These are phyloP conservation scores for Alentia gelatinosa DNA, from an alignment of 2,888 invertebrate genomes.

Conservation along the genomic window DNA sequence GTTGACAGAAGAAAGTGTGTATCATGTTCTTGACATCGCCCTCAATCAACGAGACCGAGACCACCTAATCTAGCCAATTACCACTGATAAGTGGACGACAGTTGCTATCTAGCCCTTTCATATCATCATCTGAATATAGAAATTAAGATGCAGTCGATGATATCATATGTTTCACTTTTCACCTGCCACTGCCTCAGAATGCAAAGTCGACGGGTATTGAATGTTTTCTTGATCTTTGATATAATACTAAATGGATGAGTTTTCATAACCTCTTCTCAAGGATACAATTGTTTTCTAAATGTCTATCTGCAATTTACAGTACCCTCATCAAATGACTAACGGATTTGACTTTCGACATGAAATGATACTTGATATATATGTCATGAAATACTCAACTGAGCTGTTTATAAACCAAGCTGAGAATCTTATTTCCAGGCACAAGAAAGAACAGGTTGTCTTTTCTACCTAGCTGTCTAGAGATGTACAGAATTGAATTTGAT, in stretches of 20 bases:
- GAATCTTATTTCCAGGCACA: conserved; percentile 86
- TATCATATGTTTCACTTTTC: no score
- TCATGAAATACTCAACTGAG: conserved; percentile 90
- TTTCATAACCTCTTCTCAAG: not conserved
- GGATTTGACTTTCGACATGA: conserved; percentile 85
- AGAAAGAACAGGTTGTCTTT: conserved; percentile 68
- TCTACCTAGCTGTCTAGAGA: no score
- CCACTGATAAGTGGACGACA: no score
- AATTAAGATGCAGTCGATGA: not conserved
- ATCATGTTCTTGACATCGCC: no score
- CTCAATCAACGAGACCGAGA: no score
- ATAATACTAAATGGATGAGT: not conserved
- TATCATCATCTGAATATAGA: no score
- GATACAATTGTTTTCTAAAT: not conserved
- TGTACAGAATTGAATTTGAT: no score
- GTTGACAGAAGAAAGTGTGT: no score
- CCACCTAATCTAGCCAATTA: no score
- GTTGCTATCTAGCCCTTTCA: no score
- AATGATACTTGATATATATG: conserved; percentile 80
- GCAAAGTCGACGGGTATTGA: no score
- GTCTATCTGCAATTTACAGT: not conserved
- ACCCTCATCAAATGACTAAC: not conserved
- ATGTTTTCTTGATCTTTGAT: not conserved
- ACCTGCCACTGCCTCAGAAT: no score
- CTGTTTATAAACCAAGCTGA: conserved; percentile 90